A percentile compares a stretch with the other conserved stretches of the same genome.
These are phyloP conservation scores for Solea senegalensis DNA, from an alignment of 2,113 vertebrate genomes.

Conservation along the genomic window DNA sequence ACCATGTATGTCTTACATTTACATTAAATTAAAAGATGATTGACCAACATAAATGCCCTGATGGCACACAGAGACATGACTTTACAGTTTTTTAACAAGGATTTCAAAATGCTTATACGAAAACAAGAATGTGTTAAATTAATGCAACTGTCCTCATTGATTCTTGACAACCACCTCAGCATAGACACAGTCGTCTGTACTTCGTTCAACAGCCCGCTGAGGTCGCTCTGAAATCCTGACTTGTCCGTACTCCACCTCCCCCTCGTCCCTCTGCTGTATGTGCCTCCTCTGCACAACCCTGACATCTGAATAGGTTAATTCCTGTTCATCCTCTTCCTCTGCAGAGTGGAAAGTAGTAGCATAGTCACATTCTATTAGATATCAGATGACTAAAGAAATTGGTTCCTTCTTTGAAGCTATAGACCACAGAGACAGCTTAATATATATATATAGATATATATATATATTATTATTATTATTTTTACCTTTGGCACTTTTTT, in stretches of 20 bases:
- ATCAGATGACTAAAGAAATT: not conserved
- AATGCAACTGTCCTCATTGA: no score
- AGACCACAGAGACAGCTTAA: not conserved
- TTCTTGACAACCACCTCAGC: conserved; percentile 18
- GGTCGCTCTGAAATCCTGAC: conserved; percentile 43
- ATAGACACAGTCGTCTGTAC: conserved; percentile 50
- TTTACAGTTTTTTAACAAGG: not conserved
- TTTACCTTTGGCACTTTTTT: conserved; percentile 33
- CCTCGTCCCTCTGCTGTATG: not conserved
- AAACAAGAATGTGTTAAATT: no score
- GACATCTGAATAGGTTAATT: conserved; percentile 55
- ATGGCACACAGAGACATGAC: not conserved
- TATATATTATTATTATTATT: not conserved
- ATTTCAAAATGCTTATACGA: not conserved
- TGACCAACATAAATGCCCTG: not conserved
- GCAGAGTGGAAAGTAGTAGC: not conserved
- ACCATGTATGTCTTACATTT: no score
- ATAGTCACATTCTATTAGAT: not conserved
- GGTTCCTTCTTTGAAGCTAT: not conserved
- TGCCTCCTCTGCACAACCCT: not conserved
- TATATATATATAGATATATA: not conserved
- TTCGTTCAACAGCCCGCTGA: not conserved
- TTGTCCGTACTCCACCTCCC: conserved; percentile 65
- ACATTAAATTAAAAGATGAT: not conserved
- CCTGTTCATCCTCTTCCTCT: conserved; percentile 24